These are phyloP conservation scores for Dynastes maya DNA, from an alignment of 2,888 invertebrate species.

Conservation along the genomic window DNA sequence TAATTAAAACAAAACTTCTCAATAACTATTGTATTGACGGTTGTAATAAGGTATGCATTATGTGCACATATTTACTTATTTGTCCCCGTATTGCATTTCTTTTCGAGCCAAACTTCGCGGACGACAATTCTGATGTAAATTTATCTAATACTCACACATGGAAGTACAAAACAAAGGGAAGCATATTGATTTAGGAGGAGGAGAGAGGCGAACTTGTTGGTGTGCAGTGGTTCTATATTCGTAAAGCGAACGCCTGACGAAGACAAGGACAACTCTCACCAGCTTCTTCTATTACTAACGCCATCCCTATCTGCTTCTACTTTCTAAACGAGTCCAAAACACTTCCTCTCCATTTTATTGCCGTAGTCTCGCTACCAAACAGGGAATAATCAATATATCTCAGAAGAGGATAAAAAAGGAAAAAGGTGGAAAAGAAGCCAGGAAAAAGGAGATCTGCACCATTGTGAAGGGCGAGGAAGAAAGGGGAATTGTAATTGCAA, in stretches of 20 bases:
- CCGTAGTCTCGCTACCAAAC: conserved; percentile 37
- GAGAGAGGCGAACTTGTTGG: neutral
- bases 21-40: neutral
- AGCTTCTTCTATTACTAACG: conserved; percentile 21
- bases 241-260: conserved; percentile 7
- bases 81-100: neutral
- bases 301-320: conserved; percentile 31
- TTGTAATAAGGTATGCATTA: neutral
- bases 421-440: conserved; percentile 23
- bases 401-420: conserved; percentile 16
- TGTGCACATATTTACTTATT: neutral
- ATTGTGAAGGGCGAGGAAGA: neutral
- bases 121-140: conserved; percentile 35
- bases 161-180: conserved; percentile 37
- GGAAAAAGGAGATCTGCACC: conserved; percentile 17
- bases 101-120: neutral
- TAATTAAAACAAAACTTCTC: too few relatives aligned
- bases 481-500: conserved; percentile 29
- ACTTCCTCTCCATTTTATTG: conserved; percentile 46
- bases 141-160: conserved; percentile 35
- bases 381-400: conserved; percentile 46
- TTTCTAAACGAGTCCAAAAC: conserved; percentile 45
- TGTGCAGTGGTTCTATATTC: conserved; percentile 20
- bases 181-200: conserved; percentile 40
- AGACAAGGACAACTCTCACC: conserved; percentile 18